Percentiles rank a stretch among this genome's conserved stretches.
Evolutionary conservation across 2,113 vertebrate genomes (phyloP).

Genomic region (Isichthys henryi): DNA sequence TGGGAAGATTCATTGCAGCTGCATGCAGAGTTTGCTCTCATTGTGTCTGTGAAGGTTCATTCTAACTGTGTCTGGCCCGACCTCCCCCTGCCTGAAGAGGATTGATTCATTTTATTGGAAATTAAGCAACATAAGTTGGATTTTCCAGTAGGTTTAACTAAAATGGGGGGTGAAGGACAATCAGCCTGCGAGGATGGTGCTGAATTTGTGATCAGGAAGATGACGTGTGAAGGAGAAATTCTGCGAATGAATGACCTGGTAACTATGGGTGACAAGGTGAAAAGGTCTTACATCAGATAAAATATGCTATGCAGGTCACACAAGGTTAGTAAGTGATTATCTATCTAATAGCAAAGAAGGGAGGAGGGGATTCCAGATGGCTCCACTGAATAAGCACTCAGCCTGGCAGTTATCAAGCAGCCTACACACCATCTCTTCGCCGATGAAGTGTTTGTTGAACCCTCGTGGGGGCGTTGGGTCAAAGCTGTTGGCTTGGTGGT

Average conservation of each 20-base stretch:
- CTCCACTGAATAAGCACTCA: not conserved
- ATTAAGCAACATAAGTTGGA: not conserved
- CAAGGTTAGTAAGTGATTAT: not conserved
- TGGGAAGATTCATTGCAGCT: no score
- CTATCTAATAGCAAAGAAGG: not conserved
- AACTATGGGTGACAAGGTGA: not conserved
- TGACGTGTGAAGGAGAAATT: not conserved
- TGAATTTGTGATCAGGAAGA: not conserved
- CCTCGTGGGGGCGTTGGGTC: no score
- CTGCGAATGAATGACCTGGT: not conserved
- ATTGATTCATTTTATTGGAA: not conserved
- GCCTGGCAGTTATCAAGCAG: no score
- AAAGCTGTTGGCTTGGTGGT: no score
- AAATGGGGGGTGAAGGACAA: not conserved
- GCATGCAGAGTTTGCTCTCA: no score
- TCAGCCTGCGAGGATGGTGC: not conserved
- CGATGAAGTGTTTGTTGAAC: no score
- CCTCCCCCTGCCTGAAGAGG: not conserved
- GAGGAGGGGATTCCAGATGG: not conserved
- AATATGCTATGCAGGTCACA: not conserved
- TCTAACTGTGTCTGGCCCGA: no score
- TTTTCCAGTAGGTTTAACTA: not conserved
- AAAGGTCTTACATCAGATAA: not conserved
- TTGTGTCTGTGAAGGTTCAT: no score
- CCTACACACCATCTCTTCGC: no score